Evolutionary conservation across 2,113 vertebrate species (phyloP).

Genomic region (Mustela nigripes): DNA sequence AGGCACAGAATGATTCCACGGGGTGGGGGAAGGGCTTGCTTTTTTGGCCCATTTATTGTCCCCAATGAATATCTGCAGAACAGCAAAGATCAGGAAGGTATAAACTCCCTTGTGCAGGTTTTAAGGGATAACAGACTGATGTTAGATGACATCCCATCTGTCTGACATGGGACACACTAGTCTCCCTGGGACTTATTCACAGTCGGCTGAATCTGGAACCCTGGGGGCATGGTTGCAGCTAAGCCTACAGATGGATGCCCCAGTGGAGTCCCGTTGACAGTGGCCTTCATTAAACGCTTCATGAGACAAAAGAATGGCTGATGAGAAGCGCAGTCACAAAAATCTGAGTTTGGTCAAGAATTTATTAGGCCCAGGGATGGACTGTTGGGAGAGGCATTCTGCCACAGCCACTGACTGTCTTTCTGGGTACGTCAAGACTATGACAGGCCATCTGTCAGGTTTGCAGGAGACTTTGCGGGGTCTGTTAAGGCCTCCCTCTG

Average conservation of each 20-base stretch:
- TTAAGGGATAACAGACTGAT: background rate
- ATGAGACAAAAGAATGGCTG: background rate
- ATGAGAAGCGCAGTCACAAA: background rate
- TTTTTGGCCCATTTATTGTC: background rate
- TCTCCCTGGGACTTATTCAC: background rate
- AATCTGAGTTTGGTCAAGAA: background rate
- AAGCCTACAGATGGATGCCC: background rate
- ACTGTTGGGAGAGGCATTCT: background rate
- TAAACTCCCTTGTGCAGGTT: background rate
- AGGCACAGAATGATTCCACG: background rate
- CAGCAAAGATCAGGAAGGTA: background rate
- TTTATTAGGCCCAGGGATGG: background rate
- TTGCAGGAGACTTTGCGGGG: background rate
- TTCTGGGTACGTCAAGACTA: background rate
- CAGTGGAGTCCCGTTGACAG: background rate
- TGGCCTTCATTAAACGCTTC: background rate
- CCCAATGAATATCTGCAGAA: background rate
- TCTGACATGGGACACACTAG: background rate
- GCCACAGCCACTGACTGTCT: too few relatives aligned
- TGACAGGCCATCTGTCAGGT: background rate
- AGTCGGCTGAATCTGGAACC: background rate
- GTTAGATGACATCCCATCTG: background rate
- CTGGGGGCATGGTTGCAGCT: background rate
- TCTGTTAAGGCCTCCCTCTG: background rate
- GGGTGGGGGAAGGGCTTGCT: background rate